Conservation (phyloP, 2,888 invertebrate species). For the Myathropa florea region DNA sequence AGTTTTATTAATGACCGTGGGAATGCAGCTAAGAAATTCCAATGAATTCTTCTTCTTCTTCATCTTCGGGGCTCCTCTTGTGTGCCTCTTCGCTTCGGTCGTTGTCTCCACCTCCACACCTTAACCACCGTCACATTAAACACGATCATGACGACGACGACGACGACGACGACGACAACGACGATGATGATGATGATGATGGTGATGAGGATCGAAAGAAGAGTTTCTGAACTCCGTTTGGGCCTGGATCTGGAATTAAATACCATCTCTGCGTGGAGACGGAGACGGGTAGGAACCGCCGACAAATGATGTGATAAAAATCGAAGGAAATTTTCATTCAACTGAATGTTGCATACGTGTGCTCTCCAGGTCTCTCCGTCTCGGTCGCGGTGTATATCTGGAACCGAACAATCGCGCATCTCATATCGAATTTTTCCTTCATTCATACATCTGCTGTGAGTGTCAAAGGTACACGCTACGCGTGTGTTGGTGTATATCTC, state of each 20-base stretch:
- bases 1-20: constrained; percentile 80
- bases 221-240: neutral
- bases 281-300: neutral
- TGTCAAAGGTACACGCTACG: neutral
- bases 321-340: constrained; percentile 67
- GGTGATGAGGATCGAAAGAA: neutral
- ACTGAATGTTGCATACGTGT: constrained; percentile 34
- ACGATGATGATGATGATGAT: neutral
- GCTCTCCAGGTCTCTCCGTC: neutral
- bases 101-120: constrained; percentile 11
- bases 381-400: neutral
- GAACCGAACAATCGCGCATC: constrained; percentile 2
- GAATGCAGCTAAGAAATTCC: constrained; percentile 73
- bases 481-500: neutral
- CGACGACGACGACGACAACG: neutral
- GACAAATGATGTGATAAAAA: constrained; percentile 57
- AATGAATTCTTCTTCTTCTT: constrained; percentile 65
- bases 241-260: neutral
- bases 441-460: constrained; percentile 37
- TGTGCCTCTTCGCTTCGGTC: neutral
- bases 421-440: constrained; percentile 33
- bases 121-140: neutral
- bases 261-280: neutral
- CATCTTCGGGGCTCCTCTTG: neutral
- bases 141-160: neutral